These are phyloP conservation scores for Sisyra terminalis DNA, from an alignment of 2,888 invertebrate species.

Conservation along the genomic window DNA sequence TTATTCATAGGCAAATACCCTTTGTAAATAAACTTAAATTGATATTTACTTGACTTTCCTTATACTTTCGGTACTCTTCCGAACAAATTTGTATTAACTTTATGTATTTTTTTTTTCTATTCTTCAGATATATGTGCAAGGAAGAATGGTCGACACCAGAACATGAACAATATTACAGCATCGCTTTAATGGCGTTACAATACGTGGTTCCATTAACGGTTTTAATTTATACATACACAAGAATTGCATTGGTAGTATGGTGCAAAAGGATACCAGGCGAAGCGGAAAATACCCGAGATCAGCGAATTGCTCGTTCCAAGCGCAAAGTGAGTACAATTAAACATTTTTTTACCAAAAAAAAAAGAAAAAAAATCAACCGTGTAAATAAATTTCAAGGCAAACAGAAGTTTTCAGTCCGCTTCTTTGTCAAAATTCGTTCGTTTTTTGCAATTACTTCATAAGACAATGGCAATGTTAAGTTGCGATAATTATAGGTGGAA, in stretches of 20 bases:
- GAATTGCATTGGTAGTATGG: conserved; percentile 78
- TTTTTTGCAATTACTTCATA: too few relatives aligned
- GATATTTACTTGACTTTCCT: background rate
- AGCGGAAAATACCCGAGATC: conserved; percentile 67
- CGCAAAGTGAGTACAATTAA: conserved; percentile 56
- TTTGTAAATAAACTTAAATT: too few relatives aligned
- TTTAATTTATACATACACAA: conserved; percentile 68
- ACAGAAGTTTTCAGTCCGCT: too few relatives aligned
- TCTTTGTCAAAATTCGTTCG: too few relatives aligned
- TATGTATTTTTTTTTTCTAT: conserved; percentile 14
- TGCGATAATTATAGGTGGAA: too few relatives aligned
- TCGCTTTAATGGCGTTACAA: conserved; percentile 63
- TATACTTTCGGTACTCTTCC: background rate
- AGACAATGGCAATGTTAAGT: too few relatives aligned
- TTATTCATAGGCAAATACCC: too few relatives aligned
- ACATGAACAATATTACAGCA: conserved; percentile 57
- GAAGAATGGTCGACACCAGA: conserved; percentile 49
- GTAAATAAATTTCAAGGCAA: too few relatives aligned
- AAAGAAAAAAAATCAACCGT: too few relatives aligned
- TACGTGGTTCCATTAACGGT: conserved; percentile 69
- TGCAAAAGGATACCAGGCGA: conserved; percentile 76
- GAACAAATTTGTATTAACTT: background rate
- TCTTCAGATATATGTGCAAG: conserved; percentile 50
- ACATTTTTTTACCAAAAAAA: too few relatives aligned
- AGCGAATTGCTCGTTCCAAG: conserved; percentile 69